Base-by-base conservation (phyloP, 2,888 invertebrate genomes). In the Aethes cnicana region DNA sequence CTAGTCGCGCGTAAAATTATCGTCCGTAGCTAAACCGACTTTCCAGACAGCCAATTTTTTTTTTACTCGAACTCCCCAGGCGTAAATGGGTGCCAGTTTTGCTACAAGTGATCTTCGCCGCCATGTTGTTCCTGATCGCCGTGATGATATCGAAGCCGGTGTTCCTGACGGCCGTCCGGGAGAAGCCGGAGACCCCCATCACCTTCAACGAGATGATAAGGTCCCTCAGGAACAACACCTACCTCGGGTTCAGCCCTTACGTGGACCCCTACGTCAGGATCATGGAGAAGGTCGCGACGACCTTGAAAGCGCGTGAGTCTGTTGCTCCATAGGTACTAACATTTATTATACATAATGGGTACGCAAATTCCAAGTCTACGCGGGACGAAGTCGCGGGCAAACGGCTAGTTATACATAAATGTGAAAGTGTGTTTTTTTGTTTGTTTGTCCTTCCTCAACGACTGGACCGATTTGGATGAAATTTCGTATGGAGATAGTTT, bases 161-260 rank as follows among this genome's bases (percentile, higher is more conserved):
- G 25, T 87, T 87, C 63, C 65, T 87, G 26, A 81, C 72, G 1
- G 79, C 84, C 0, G 54, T 86, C n/a, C 64, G 75, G 49, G 69
- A 69, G 0, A 66, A 74, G 3, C 81, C 82, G 0, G 67, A 69
- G 4, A 64, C 72, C 0, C 78, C 81, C 0, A 56, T 83, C 1
- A 39, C 64, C 0, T 61, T 69, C 0, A 3, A 42, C 0, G 72
- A 75, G 4, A 61, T 87, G 2, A 49, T 84, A 0, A 57, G 61
- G 0, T 66, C 80, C 0, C 42, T 85, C 1, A 55, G 63, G 1
- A 41, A 47, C 0, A 63, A 57, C 0, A 79, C 65, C 4, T 62
- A 83, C 1, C 21, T 87, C 0, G 85, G 85, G 3, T 87, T 69
- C 33, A 75, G 83, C 0, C 86, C 87, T 0, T 61, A 73, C 21